These are phyloP conservation scores for Halictus quadricinctus DNA, from an alignment of 2,888 invertebrate genomes.

Conservation along the genomic window DNA sequence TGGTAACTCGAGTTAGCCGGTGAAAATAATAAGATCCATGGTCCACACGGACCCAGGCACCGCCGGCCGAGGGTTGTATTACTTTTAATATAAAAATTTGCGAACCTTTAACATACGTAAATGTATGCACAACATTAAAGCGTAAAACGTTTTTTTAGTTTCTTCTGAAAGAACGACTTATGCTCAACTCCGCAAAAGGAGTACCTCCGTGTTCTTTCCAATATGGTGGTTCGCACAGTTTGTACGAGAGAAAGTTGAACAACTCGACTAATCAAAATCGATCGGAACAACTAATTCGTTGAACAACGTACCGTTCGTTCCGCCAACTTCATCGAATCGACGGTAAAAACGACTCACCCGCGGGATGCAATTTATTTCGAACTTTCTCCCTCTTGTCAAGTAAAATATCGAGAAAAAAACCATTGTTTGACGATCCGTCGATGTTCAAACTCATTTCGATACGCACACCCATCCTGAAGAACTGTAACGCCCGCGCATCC, in stretches of 20 bases:
- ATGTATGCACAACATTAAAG: conserved; percentile 3
- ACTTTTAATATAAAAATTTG: conserved; percentile 1
- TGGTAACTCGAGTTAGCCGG: background rate
- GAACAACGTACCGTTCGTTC: background rate
- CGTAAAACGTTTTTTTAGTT: background rate
- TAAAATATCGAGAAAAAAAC: background rate
- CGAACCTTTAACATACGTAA: background rate
- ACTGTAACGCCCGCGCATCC: no score
- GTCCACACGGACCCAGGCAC: background rate
- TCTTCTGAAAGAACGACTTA: background rate
- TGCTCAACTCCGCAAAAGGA: background rate
- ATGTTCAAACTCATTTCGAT: background rate
- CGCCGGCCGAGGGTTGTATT: background rate
- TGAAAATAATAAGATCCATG: background rate
- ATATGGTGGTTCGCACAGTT: background rate
- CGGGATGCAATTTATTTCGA: background rate
- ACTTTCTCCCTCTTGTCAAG: background rate
- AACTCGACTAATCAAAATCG: background rate
- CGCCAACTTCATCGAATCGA: background rate
- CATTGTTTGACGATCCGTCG: background rate
- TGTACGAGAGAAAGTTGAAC: background rate
- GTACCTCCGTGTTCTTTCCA: background rate
- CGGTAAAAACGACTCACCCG: background rate
- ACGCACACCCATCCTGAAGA: background rate
- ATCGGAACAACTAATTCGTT: background rate